phyloP scores from a whole-genome alignment of 2,797 vertebrate genomes.

The Typhlichthys subterraneus region DNA sequence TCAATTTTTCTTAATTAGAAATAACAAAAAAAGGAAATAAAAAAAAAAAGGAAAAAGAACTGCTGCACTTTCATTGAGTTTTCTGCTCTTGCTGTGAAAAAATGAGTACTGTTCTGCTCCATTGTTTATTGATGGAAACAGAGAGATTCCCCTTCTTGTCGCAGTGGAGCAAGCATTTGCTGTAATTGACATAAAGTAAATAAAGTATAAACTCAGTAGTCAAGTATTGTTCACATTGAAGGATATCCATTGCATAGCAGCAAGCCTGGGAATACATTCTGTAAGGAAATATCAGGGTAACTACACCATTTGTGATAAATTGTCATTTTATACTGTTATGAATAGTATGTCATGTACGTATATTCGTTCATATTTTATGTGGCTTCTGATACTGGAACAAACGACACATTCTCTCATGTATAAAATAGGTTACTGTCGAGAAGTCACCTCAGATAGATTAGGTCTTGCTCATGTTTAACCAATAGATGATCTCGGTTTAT shows the following conservation, averaged over 20 bases:
- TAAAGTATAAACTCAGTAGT: conserved; percentile 42
- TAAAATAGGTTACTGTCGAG: no score
- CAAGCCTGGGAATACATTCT: conserved; percentile 2
- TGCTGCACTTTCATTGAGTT: conserved; percentile 47
- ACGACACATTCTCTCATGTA: neutral
- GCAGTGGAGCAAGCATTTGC: conserved; percentile 54
- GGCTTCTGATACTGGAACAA: neutral
- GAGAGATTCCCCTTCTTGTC: conserved; percentile 38
- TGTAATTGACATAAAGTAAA: conserved; percentile 53
- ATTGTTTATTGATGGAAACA: conserved; percentile 55
- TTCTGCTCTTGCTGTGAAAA: conserved; percentile 52
- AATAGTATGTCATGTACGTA: no score
- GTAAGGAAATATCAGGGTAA: conserved; percentile 8
- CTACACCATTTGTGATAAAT: neutral
- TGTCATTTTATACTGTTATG: no score
- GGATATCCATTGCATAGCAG: conserved; percentile 19
- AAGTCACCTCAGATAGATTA: conserved; percentile 45
- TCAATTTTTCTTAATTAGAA: conserved; percentile 33
- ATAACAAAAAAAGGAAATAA: no score
- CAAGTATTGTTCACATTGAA: conserved; percentile 21
- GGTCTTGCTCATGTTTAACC: conserved; percentile 48
- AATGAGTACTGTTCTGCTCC: conserved; percentile 40
- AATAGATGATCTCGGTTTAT: conserved; percentile 47
- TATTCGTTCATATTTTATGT: no score
- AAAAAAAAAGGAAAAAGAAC: conserved; percentile 26